Conservation (phyloP, 2,797 vertebrate species). For the Liasis olivaceus region DNA sequence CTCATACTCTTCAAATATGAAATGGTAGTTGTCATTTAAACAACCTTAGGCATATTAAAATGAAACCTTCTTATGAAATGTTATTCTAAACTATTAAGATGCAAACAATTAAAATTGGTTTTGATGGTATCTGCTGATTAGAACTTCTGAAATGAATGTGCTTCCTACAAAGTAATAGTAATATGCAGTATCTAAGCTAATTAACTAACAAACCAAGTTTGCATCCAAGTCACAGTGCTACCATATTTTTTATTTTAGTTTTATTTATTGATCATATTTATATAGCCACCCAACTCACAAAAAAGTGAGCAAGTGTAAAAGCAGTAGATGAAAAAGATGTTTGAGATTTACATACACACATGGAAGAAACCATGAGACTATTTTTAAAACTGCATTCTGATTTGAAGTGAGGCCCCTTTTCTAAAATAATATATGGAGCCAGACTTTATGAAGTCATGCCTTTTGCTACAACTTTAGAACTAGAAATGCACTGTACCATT, state of each 20-base stretch:
- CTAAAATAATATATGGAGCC: slow-evolving; percentile 36
- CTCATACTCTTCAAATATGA: slow-evolving; percentile 6
- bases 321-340: slow-evolving; percentile 7
- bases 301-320: slow-evolving; percentile 7
- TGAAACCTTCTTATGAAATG: background rate
- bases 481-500: slow-evolving; percentile 6
- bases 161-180: background rate
- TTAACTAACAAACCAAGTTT: background rate
- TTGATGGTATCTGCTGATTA: background rate
- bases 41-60: background rate
- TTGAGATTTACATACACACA: background rate
- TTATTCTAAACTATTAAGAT: background rate
- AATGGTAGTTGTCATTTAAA: background rate
- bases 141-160: background rate
- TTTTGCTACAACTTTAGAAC: slow-evolving; percentile 1
- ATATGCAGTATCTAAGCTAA: background rate
- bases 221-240: background rate
- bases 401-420: background rate
- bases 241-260: background rate
- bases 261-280: too few species aligned
- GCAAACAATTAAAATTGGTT: background rate
- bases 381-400: slow-evolving; percentile 25
- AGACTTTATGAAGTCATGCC: slow-evolving; percentile 16
- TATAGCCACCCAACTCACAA: too few species aligned
- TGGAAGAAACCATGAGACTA: background rate